Percentiles rank a stretch among this genome's conserved stretches.
Evolutionary conservation across 2,888 invertebrate genomes (phyloP).

Genomic region (Hedya salicella): DNA sequence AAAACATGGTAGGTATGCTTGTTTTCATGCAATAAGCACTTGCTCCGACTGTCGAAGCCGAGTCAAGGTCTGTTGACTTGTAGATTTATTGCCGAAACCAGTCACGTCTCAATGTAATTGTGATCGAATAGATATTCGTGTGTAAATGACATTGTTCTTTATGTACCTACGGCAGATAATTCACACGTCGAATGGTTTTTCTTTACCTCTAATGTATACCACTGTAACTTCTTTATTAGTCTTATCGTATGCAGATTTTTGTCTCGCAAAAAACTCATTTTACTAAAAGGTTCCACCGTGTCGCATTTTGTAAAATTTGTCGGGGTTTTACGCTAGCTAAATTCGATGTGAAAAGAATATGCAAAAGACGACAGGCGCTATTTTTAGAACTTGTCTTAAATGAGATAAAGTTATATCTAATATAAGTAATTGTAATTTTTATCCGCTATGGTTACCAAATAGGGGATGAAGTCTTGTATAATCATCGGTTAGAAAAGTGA

Average conservation of each 20-base stretch:
- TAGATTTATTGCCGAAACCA: constrained; percentile 26
- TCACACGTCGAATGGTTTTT: neutral
- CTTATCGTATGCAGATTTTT: neutral
- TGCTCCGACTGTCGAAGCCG: neutral
- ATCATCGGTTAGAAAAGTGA: neutral
- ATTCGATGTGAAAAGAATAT: neutral
- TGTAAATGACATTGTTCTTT: constrained; percentile 12
- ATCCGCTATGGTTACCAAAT: too few species aligned
- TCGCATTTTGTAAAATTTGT: neutral
- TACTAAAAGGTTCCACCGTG: constrained; percentile 1
- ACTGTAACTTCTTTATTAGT: neutral
- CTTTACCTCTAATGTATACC: neutral
- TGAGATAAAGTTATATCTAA: too few species aligned
- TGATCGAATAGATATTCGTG: constrained; percentile 14
- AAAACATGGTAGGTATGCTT: neutral
- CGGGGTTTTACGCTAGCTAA: neutral
- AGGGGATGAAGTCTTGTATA: neutral
- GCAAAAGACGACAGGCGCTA: neutral
- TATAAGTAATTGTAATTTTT: too few species aligned
- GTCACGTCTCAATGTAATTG: constrained; percentile 16
- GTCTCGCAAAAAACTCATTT: neutral
- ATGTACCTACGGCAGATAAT: neutral
- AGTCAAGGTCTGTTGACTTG: constrained; percentile 9
- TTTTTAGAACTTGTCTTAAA: too few species aligned
- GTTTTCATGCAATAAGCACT: neutral